Evolutionary conservation across 2,113 vertebrate species (phyloP), one percentile per base, ranked within the genome.

Genomic region (Lepisosteus osseus): DNA sequence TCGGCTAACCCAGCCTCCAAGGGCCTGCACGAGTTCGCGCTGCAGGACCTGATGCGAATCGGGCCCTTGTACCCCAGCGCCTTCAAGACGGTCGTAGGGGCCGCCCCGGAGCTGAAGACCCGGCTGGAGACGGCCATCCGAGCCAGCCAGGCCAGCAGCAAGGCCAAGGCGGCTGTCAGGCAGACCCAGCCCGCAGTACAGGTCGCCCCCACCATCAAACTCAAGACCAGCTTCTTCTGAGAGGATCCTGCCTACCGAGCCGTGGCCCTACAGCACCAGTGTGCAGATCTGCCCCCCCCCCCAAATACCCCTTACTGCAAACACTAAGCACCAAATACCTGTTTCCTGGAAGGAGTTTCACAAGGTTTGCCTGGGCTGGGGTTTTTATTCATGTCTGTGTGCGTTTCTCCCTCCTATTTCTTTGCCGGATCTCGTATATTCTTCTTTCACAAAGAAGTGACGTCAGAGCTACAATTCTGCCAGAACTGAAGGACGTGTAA

Each of bases 201-300:
- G 82, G 94, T 95, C 63, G 89, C 93, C 14, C 97, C 97, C 9
- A 99, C 96, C 77, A 99, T 99, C 88, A 99, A 98, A 93, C 94
- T 99, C 65, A 99, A 99, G 84, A 99, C 94, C 0, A 98, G 92
- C 85, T 99, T 99, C 90, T 99, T 99, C 89, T 99, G 82, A 93
- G 86, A 13, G 7, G 29, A 29, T 29, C 29, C 29, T 29, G 29
- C 29, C 29, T 29, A 29, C 29, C 29, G 1, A 29, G 29, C 0
- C 29, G 2, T 29, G 29, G 29, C 29, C 29, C 29, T 29, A 29
- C 29, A 29, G 29, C 29, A 29, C 29, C 45, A 56, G 47, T 51
- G 9, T 9, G 9, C 47, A 5, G 47, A 51, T 51, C 9, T 51
- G 5, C 0, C 47, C 47, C 9, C 47, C 9, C 47, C 47, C 47